phyloP scores from a whole-genome alignment of 2,888 invertebrate species.

The Diarsia dahlii region DNA sequence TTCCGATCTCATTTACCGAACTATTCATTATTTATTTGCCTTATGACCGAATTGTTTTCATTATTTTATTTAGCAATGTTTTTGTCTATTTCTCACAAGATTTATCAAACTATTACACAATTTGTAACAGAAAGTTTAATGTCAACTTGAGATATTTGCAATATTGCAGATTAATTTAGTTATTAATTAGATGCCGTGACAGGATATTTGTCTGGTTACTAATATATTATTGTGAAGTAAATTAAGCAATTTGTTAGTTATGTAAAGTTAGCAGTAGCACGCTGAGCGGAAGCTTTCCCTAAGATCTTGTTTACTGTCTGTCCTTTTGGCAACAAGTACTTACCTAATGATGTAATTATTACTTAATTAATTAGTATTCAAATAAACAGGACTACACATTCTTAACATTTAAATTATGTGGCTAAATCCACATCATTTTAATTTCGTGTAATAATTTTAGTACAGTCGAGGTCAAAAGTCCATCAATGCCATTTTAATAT shows the following conservation, averaged over 20 bases:
- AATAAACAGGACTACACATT: not conserved
- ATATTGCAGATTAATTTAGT: not conserved
- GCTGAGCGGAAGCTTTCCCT: constrained; percentile 15
- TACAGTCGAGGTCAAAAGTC: constrained; percentile 19
- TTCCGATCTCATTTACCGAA: constrained; percentile 33
- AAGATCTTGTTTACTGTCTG: not conserved
- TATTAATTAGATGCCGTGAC: constrained; percentile 13
- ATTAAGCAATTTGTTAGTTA: constrained; percentile 12
- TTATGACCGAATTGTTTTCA: constrained; percentile 2
- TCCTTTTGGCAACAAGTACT: constrained; percentile 21
- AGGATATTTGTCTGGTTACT: constrained; percentile 9
- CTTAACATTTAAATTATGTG: constrained; percentile 1
- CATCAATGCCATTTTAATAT: not conserved
- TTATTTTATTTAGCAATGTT: constrained; percentile 5
- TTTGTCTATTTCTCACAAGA: not conserved
- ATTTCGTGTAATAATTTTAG: not conserved
- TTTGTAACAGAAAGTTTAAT: not conserved
- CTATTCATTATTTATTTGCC: constrained; percentile 19
- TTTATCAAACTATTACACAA: constrained; percentile 17
- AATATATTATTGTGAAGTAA: constrained; percentile 12
- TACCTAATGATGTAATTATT: constrained; percentile 20
- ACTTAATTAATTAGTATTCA: constrained; percentile 13
- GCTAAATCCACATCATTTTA: not conserved
- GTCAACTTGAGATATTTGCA: not conserved
- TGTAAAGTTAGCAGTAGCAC: constrained; percentile 8